Base-by-base conservation (phyloP, 2,797 vertebrate species). In the Galagoides demidoff region DNA sequence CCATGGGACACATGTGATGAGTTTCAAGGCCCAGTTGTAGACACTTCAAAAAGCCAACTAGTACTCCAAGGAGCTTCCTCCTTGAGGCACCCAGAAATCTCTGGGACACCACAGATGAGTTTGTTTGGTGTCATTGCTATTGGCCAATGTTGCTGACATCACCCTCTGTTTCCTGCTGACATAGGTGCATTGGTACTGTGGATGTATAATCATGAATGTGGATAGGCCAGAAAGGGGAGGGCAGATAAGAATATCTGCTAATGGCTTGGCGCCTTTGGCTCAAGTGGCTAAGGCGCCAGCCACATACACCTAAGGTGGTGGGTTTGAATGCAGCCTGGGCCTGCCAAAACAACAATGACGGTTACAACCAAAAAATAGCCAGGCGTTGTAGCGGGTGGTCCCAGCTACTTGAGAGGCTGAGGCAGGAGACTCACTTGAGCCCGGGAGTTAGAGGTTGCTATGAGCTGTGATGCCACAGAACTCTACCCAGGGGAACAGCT, bases 141-240 rank as follows among this genome's bases (percentile, higher is more conserved):
- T 64, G 59, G 61, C 37, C n/a, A 83, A n/a, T 7, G 61, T 55
- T 29, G 20, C n/a, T 37, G 52, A 22, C 22, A n/a, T 66, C 37
- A 27, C 4, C 6, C 29, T 37, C 31, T 66, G 5, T 27, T 11
- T 17, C 39, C 23, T 43, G 78, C 13, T 91, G 66, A 59, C 25
- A 19, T 27, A 2, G 1, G 10, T 3, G 9, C 7, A 19, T n/a
- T 8, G 12, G 57, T 27, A 31, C 25, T 14, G 34, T 6, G 1
- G 11, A 16, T 9, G 5, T 43, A 31, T 19, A 29, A 55, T 71
- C 23, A 52, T 22, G 59, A 57, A 52, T 16, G 7, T n/a, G 1
- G 2, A 22, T 4, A 7, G 25, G 13, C 55, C 73, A 78, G 52
- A 76, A 59, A 90, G 66, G 37, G 59, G 83, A 77, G 49, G 78